Evolutionary conservation across 1,140 invertebrate species (phyloP).

Genomic region (Rhizoglyphus robini): DNA sequence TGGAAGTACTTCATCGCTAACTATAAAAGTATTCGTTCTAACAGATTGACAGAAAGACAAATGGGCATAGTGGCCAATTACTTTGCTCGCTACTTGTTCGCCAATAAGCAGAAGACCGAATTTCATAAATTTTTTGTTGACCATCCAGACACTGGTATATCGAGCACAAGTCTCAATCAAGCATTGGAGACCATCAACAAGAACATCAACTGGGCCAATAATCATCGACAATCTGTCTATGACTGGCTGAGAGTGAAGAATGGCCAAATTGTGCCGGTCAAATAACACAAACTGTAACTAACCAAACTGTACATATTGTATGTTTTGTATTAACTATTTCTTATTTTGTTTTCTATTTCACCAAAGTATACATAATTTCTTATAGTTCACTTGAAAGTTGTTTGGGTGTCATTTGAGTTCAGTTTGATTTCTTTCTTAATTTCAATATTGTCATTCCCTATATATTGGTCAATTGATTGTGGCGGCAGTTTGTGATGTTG

Average conservation of each 20-base stretch:
- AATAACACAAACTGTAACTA: no score
- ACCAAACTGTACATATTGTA: no score
- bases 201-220: constrained; percentile 6
- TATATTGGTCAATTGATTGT: no score
- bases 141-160: constrained; percentile 5
- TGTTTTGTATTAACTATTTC: no score
- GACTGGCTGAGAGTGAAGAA: constrained; percentile 5
- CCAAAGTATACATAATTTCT: no score
- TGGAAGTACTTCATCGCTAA: constrained; percentile 14
- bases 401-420: no score
- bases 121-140: constrained; percentile 14
- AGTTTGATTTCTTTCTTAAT: no score
- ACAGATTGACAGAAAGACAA: background rate
- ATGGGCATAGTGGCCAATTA: constrained; percentile 1
- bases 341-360: no score
- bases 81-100: background rate
- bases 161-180: background rate
- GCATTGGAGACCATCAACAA: constrained; percentile 15
- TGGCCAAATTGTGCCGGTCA: no score
- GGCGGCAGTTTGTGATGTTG: no score
- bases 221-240: background rate
- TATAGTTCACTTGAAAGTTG: no score
- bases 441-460: no score
- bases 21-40: background rate
- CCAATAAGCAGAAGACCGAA: background rate